Base-by-base conservation (phyloP, 2,113 vertebrate genomes). In the Onychorhynchus coronatus region DNA sequence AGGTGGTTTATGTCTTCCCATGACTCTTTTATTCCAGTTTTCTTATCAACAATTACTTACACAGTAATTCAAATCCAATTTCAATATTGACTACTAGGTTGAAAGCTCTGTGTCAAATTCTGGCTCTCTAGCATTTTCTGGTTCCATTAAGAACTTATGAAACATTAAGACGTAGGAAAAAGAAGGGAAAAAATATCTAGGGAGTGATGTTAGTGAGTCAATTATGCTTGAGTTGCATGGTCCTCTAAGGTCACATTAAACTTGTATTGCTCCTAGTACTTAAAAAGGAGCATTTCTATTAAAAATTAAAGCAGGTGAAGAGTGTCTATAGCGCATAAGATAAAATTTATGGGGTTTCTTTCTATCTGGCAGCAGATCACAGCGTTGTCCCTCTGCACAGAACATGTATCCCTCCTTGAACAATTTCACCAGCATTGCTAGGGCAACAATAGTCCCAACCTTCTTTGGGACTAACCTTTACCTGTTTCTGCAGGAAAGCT, bases 241-340 rank as follows among this genome's bases (percentile, higher is more conserved):
- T 81, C 62, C 27, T 96, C 94, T 85, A 79, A 95, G 42, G 53
- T 87, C 85, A 74, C 53, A 82, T 86, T 93, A 90, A 92, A 79
- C 37, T 84, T 55, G 3, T 78, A 83, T 91, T 95, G 52, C 75
- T 95, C 56, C 78, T 56, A 30, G 53, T 76, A 55, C 49, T 84
- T 88, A 56, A 88, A 89, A 92, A 96, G 73, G 67, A 96, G 75
- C 12, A 83, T 85, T 77, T 80, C 91, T 91, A 89, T 97, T 95
- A 93, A 96, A 96, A 97, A 97, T 90, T 94, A 91, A 97, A 97
- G 80, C 37, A 94, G 68, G 50, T 86, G 85, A 96, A 62, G 55
- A 90, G 20, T 56, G 39, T 59, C 80, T 96, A 12, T 59, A 82
- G 47, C 67, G 52, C n/a, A 80, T 24, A 83, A 87, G 27, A 59